Percentiles rank a stretch among this genome's conserved stretches.
phyloP scores from a whole-genome alignment of 2,113 vertebrate genomes.

The Nothocercus nigrocapillus region DNA sequence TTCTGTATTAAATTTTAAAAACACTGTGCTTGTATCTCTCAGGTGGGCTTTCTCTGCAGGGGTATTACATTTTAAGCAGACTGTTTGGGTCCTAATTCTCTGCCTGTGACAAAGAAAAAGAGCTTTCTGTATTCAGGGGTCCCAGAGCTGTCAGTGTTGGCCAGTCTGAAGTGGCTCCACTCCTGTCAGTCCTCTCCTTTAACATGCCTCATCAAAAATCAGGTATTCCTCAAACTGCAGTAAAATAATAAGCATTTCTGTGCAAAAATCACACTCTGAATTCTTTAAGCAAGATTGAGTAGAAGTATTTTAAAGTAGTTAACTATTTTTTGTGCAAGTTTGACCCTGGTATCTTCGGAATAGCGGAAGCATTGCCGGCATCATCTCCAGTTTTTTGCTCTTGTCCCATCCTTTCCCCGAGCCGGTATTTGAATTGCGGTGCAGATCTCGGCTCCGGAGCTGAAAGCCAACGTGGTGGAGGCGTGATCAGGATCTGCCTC shows the following conservation, averaged over 20 bases:
- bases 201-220: neutral
- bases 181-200: neutral
- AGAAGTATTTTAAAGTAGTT: neutral
- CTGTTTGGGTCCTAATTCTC: neutral
- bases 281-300: neutral
- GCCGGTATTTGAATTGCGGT: neutral
- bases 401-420: neutral
- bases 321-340: neutral
- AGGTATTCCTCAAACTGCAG: neutral
- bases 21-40: constrained; percentile 18
- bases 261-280: neutral
- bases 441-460: neutral
- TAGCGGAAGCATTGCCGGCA: neutral
- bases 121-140: fast-evolving
- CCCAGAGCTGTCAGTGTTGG: neutral
- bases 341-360: neutral
- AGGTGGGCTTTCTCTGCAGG: neutral
- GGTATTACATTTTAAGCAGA: neutral
- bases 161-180: neutral
- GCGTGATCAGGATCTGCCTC: neutral
- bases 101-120: fast-evolving
- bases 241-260: neutral
- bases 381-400: neutral
- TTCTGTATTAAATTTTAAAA: constrained; percentile 84
- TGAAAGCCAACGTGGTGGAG: neutral